Evolutionary conservation across 2,888 invertebrate species (phyloP).

Genomic region (Hybos culiciformis): DNA sequence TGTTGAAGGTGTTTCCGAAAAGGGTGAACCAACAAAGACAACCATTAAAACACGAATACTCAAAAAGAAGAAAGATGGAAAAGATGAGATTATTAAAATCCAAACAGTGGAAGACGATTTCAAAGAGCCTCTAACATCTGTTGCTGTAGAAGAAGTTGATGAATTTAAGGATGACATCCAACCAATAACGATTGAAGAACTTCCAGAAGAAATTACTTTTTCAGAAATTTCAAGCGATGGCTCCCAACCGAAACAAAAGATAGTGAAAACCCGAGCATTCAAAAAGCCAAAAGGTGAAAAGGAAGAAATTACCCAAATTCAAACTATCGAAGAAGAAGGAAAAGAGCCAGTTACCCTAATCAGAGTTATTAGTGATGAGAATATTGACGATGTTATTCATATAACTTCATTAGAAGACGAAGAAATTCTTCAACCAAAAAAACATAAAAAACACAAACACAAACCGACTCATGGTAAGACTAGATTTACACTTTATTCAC

Average conservation of each 20-base stretch:
- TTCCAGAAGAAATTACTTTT: conserved; percentile 28
- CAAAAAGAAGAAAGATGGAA: conserved; percentile 29
- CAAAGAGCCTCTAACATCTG: conserved; percentile 21
- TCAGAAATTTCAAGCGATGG: conserved; percentile 27
- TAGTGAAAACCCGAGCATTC: conserved; percentile 27
- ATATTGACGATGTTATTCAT: conserved; percentile 29
- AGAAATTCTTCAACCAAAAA: conserved; percentile 15
- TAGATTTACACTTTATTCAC: conserved; percentile 5
- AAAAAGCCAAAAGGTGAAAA: conserved; percentile 26
- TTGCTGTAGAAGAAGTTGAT: conserved; percentile 18
- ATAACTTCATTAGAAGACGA: conserved; percentile 31
- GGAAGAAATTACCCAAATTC: conserved; percentile 28
- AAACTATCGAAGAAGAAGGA: conserved; percentile 37
- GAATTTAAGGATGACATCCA: conserved; percentile 7
- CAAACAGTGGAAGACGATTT: conserved; percentile 30
- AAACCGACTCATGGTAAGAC: conserved; percentile 24
- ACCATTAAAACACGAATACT: conserved; percentile 29
- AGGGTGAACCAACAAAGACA: conserved; percentile 28
- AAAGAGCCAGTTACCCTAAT: conserved; percentile 34
- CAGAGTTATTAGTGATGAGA: conserved; percentile 33
- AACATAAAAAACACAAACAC: conserved; percentile 13
- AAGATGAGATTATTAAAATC: conserved; percentile 34
- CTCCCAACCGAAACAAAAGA: conserved; percentile 23
- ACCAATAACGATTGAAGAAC: conserved; percentile 16
- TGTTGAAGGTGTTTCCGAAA: conserved; percentile 24